Evolutionary conservation across 2,797 vertebrate species (phyloP), one percentile per base, ranked within the genome.

Genomic region (Eulemur albifrons): DNA sequence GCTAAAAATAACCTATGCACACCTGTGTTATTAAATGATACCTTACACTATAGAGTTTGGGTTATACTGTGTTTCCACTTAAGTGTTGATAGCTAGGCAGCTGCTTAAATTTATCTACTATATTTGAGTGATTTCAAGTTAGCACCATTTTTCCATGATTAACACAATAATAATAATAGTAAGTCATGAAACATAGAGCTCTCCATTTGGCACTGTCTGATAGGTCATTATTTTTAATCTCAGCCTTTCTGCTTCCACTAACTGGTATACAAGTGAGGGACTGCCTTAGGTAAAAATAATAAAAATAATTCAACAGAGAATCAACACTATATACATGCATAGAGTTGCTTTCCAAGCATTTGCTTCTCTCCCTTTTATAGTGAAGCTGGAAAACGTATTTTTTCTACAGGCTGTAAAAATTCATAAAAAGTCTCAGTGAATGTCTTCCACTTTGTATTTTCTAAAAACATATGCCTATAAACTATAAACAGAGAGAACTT

Each of bases 1-100:
- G 45, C 82, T 95, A 93, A 97, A 97, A 97, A 97, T 92, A 97
- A 93, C 32, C 40, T 27, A 79, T 14, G 54, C 63, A 94, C 90
- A 92, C 81, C 85, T 96, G 81, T 92, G 81, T 65, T 82, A 72
- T 92, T 96, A 87, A 83, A 32, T 54, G 48, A 90, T 54, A 61
- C 35, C n/a, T 92, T 88, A 79, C 21, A 80, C 50, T 38, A 9
- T 11, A 75, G 90, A 83, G 15, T 83, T 59, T 57, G 45, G 40
- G 25, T 59, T 93, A 27, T 72, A 43, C 50, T 79, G 11, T 85
- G 57, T 93, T 94, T 93, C 73, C 63, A 79, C 10, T 20, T 40
- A 90, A 48, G 61, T 85, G 90, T 73, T 59, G 96, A 85, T 88
- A 57, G 72, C 5, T 43, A 54, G 54, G 30, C 69, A 73, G 81